phyloP scores from a whole-genome alignment of 2,113 vertebrate species.

The Capra hircus region DNA sequence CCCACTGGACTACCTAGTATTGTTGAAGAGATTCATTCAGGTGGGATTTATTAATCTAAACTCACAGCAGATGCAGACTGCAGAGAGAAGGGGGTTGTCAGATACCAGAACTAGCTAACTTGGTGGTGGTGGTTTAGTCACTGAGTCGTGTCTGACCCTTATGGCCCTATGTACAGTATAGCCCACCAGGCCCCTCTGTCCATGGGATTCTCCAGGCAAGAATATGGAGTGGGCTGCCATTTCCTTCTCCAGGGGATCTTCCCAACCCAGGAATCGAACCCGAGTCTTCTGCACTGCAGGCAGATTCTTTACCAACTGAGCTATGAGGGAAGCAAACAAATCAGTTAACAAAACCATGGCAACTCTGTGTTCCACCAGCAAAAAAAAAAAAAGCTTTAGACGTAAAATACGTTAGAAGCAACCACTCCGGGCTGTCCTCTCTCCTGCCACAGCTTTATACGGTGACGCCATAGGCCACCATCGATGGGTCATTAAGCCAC shows the following conservation, averaged over 20 bases:
- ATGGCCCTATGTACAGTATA: not conserved
- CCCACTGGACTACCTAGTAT: not conserved
- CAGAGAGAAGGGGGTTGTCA: not conserved
- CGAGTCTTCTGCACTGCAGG: not conserved
- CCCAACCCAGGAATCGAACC: not conserved
- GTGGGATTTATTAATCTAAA: not conserved
- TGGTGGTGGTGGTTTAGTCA: not conserved
- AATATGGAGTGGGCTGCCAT: not conserved
- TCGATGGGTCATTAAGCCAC: constrained; percentile 14
- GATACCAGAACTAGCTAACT: not conserved
- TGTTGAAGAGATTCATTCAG: not conserved
- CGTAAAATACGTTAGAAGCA: not conserved
- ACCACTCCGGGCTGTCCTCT: not conserved
- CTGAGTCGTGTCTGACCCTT: fast-evolving
- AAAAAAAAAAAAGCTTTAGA: not conserved
- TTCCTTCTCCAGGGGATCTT: not conserved
- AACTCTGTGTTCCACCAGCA: not conserved
- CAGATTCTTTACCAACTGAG: not conserved
- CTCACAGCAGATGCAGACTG: not conserved
- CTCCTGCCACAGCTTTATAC: not conserved
- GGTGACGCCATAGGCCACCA: not conserved
- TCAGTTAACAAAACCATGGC: not conserved
- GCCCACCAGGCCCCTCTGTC: not conserved
- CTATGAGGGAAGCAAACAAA: not conserved
- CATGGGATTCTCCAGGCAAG: not conserved